phyloP scores from a whole-genome alignment of 2,113 vertebrate species.

The Helogale parvula region DNA sequence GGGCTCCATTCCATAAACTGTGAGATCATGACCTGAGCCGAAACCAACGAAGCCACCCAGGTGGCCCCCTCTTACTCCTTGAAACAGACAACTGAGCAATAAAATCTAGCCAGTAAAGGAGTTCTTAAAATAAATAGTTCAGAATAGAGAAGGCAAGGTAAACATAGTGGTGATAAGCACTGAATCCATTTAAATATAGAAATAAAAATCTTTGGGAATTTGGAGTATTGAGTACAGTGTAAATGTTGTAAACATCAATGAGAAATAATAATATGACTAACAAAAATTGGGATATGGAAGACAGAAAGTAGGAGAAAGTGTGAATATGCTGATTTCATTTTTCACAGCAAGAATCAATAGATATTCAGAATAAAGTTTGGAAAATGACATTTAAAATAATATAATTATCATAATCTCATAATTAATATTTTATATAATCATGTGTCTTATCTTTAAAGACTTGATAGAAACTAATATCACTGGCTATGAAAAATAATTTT shows the following conservation, averaged over 20 bases:
- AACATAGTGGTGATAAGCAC: background rate
- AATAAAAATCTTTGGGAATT: background rate
- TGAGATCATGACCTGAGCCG: too few relatives aligned
- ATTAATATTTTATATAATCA: slow-evolving; percentile 16
- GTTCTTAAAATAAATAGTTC: background rate
- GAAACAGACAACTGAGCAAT: background rate
- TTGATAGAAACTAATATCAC: background rate
- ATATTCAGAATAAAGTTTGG: background rate
- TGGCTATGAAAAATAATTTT: background rate
- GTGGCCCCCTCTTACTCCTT: background rate
- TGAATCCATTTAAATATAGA: background rate
- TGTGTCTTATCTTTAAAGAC: background rate
- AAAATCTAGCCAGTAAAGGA: background rate
- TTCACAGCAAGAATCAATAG: background rate
- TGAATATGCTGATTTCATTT: background rate
- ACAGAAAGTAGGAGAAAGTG: too few relatives aligned
- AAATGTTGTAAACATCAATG: background rate
- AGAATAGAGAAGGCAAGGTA: background rate
- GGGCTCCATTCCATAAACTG: too few relatives aligned
- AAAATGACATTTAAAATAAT: slow-evolving; percentile 14
- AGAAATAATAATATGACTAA: background rate
- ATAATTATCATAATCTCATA: background rate
- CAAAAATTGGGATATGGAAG: background rate
- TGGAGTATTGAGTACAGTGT: background rate
- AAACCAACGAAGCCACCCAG: too few relatives aligned